Evolutionary conservation across 2,797 vertebrate species (phyloP).

Genomic region (Cyclopterus lumpus): DNA sequence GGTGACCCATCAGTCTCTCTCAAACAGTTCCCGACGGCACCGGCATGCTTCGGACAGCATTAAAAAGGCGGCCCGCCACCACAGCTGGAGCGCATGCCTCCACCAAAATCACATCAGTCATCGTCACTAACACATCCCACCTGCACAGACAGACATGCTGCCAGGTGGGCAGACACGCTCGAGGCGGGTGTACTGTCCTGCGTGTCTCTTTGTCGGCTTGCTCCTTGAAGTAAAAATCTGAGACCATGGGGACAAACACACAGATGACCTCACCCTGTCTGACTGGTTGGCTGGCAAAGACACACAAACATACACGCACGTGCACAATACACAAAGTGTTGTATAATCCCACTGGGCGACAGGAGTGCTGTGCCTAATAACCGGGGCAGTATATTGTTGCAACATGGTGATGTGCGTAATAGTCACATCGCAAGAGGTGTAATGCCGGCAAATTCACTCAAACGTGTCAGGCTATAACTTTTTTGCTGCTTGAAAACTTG

Average conservation of each 20-base stretch:
- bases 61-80: conserved; percentile 39
- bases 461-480: background rate
- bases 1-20: background rate
- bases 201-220: conserved; percentile 33
- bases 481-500: background rate
- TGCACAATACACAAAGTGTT: conserved; percentile 31
- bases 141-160: conserved; percentile 14
- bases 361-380: conserved; percentile 38
- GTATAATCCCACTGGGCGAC: conserved; percentile 53
- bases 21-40: conserved; percentile 5
- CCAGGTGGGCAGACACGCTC: conserved; percentile 18
- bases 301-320: conserved; percentile 22
- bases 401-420: too few species aligned
- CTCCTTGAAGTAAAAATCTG: conserved; percentile 38
- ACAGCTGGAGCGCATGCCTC: conserved; percentile 1
- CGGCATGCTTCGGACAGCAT: conserved; percentile 47
- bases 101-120: conserved; percentile 22
- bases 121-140: conserved; percentile 7
- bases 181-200: conserved; percentile 9
- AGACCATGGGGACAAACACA: conserved; percentile 36
- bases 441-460: background rate
- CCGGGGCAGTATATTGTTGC: conserved; percentile 2
- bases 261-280: conserved; percentile 64
- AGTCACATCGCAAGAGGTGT: background rate
- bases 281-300: conserved; percentile 45